Evolutionary conservation across 2,113 vertebrate genomes (phyloP).

Genomic region (Serinus canaria): DNA sequence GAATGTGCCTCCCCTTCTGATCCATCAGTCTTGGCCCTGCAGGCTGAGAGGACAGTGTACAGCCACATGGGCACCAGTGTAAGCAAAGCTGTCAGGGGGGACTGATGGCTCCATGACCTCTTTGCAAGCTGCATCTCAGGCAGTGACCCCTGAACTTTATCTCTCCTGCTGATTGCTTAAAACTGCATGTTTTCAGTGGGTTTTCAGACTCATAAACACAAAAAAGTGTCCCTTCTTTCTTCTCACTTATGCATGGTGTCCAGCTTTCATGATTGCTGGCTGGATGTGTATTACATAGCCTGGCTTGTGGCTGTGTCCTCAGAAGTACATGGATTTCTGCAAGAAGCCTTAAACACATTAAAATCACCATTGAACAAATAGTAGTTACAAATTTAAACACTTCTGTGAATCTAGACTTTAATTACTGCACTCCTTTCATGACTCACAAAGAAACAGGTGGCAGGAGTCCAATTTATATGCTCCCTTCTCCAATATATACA

Average conservation of each 20-base stretch:
- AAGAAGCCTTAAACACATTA: not conserved
- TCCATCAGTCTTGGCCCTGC: not conserved
- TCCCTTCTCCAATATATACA: not conserved
- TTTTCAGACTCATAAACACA: not conserved
- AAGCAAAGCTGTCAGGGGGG: not conserved
- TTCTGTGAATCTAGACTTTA: not conserved
- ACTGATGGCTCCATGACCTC: not conserved
- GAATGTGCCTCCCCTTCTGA: not conserved
- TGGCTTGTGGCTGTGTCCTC: not conserved
- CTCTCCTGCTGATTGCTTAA: not conserved
- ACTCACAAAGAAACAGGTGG: not conserved
- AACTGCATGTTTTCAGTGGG: not conserved
- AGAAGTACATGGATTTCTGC: not conserved
- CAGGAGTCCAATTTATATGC: not conserved
- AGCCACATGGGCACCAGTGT: fast-evolving
- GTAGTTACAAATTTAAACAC: not conserved
- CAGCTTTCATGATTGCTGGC: not conserved
- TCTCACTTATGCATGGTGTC: not conserved
- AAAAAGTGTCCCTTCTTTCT: not conserved
- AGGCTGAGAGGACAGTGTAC: not conserved
- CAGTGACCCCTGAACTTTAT: not conserved
- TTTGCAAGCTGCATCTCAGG: not conserved
- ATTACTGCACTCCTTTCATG: not conserved
- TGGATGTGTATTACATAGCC: not conserved
- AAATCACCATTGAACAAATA: not conserved